These are phyloP conservation scores for Fragum fragum DNA, from an alignment of 2,888 invertebrate species.

Conservation along the genomic window DNA sequence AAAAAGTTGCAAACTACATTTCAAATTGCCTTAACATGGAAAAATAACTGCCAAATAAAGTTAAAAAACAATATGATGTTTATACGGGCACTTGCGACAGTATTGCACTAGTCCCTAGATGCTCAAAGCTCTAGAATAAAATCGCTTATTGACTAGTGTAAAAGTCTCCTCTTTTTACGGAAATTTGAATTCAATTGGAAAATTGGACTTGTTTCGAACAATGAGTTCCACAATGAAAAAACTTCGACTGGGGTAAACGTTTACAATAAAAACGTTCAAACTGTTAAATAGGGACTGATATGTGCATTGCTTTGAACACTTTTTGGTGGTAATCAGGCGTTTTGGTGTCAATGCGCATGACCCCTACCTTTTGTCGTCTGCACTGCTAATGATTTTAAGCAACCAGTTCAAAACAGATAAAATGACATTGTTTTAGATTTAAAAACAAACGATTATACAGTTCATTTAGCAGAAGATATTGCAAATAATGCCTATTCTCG, in stretches of 20 bases:
- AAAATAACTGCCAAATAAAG: no score
- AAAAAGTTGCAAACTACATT: no score
- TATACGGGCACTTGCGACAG: no score
- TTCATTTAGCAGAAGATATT: slow-evolving; percentile 25
- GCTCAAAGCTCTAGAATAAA: no score
- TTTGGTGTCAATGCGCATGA: slow-evolving; percentile 20
- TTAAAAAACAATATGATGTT: no score
- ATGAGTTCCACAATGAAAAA: no score
- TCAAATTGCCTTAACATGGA: no score
- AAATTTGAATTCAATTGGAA: no score
- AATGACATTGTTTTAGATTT: background rate
- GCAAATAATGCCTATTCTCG: background rate
- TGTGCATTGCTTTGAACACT: slow-evolving; percentile 28
- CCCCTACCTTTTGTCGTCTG: slow-evolving; percentile 24
- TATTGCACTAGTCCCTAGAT: no score
- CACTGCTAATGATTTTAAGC: slow-evolving; percentile 30
- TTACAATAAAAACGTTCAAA: background rate
- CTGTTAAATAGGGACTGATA: slow-evolving; percentile 19
- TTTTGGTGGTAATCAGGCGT: slow-evolving; percentile 4
- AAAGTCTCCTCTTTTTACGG: no score
- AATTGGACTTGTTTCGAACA: no score
- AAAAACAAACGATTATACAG: slow-evolving; percentile 30
- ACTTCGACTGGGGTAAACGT: background rate
- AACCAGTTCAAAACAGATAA: slow-evolving; percentile 17
- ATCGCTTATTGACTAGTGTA: no score